phyloP scores from a whole-genome alignment of 37 sponge, comb jelly and placozoan genomes.

The Oopsacas minuta region DNA sequence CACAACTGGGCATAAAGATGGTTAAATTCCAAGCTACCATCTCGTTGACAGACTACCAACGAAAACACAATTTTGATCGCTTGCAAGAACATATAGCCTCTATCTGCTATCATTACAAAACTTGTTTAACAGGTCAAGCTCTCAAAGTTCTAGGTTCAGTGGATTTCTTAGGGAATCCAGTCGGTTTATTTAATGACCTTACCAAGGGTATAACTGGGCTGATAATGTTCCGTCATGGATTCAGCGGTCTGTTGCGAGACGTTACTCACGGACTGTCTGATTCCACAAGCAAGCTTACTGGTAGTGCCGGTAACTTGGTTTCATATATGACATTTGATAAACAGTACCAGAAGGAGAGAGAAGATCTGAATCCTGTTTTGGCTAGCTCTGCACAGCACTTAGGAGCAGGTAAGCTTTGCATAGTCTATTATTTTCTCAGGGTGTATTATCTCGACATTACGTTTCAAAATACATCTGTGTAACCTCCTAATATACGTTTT shows the following conservation, averaged over 20 bases:
- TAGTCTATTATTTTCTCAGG: too few species aligned
- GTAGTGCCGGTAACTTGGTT: constrained; percentile 48
- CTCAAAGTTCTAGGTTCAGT: constrained; percentile 60
- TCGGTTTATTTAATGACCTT: constrained; percentile 71
- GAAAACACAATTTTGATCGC: background rate
- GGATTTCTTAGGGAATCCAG: constrained; percentile 81
- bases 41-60: constrained; percentile 24
- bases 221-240: constrained; percentile 42
- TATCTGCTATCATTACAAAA: constrained; percentile 15
- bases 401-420: constrained; percentile 37
- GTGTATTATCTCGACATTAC: too few species aligned
- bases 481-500: too few species aligned
- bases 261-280: constrained; percentile 84
- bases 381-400: constrained; percentile 66
- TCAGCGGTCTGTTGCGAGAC: constrained; percentile 61
- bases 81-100: background rate
- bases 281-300: constrained; percentile 67
- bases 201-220: constrained; percentile 64
- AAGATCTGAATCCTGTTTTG: constrained; percentile 42
- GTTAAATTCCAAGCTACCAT: constrained; percentile 62
- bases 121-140: constrained; percentile 36
- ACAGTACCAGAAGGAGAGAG: constrained; percentile 59
- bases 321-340: constrained; percentile 62
- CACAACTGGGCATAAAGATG: constrained; percentile 37
- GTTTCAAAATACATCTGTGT: too few species aligned